phyloP scores from a whole-genome alignment of 2,888 invertebrate genomes.

The Margaritifera margaritifera region DNA sequence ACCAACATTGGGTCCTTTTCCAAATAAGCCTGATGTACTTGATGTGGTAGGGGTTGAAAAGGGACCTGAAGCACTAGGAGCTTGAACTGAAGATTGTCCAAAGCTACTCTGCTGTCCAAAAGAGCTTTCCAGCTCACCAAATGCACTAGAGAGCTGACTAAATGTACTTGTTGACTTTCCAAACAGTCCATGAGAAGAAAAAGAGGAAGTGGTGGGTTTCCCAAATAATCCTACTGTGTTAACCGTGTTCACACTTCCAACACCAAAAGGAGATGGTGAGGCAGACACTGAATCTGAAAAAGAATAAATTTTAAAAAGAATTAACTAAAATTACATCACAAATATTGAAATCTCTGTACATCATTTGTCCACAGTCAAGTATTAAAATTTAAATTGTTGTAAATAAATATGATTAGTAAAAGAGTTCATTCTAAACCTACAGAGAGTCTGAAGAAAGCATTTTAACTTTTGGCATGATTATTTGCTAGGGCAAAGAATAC shows the following conservation, averaged over 20 bases:
- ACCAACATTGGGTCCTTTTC: conserved; percentile 8
- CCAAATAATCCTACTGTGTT: conserved; percentile 8
- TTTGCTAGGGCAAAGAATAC: too few species aligned
- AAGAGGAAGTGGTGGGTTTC: conserved; percentile 4
- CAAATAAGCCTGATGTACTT: conserved; percentile 15
- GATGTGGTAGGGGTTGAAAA: neutral
- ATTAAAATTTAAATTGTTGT: too few species aligned
- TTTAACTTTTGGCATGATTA: too few species aligned
- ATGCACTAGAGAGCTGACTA: conserved; percentile 10
- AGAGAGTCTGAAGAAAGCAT: too few species aligned
- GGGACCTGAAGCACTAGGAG: neutral
- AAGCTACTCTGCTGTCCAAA: conserved; percentile 8
- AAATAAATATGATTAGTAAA: too few species aligned
- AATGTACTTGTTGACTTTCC: conserved; percentile 1
- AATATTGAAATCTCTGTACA: too few species aligned
- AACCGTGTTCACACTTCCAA: neutral
- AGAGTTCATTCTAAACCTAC: too few species aligned
- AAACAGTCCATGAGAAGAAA: conserved; percentile 2
- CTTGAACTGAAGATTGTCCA: conserved; percentile 11
- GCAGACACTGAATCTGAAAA: conserved; percentile 2
- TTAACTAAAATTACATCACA: too few species aligned
- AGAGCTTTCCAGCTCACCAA: neutral
- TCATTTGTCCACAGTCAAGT: too few species aligned
- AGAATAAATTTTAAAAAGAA: too few species aligned
- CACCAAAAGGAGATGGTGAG: conserved; percentile 5